Evolutionary conservation across 2,113 vertebrate species (phyloP).

Genomic region (Colistium nudipinnis): DNA sequence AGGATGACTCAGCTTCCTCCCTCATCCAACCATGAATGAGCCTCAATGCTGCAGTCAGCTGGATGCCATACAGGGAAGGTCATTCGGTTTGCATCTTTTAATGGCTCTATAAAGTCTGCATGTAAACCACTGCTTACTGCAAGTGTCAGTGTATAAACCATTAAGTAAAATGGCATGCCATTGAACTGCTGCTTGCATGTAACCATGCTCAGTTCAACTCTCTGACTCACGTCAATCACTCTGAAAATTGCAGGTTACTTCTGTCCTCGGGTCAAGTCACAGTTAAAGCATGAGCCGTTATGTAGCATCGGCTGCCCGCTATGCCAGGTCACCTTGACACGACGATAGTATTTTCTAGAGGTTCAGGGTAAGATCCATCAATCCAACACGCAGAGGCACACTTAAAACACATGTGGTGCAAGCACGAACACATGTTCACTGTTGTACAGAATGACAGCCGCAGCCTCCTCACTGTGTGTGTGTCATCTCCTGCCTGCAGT

Average conservation of each 20-base stretch:
- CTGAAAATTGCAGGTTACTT: background rate
- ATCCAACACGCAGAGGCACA: conserved; percentile 7
- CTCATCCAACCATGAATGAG: conserved; percentile 40
- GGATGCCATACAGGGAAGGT: conserved; percentile 57
- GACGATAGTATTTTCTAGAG: background rate
- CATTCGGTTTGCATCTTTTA: conserved; percentile 38
- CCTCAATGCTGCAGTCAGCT: conserved; percentile 68
- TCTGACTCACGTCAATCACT: background rate
- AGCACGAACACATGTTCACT: conserved; percentile 20
- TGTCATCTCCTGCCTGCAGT: conserved; percentile 38
- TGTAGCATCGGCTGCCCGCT: conserved; percentile 4
- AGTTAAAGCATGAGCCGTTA: background rate
- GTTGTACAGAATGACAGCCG: conserved; percentile 2
- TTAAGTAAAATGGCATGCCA: background rate
- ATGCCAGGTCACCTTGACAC: conserved; percentile 43
- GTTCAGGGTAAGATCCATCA: conserved; percentile 3
- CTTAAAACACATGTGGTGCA: background rate
- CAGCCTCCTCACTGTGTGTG: too few relatives aligned
- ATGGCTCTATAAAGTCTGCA: conserved; percentile 31
- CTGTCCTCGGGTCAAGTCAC: background rate
- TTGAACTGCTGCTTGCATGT: background rate
- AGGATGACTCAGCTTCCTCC: conserved; percentile 70
- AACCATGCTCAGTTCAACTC: background rate
- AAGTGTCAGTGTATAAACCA: background rate
- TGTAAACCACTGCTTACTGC: conserved; percentile 14